These are phyloP conservation scores for Drosophila neoperkinsi DNA, from an alignment of 2,888 invertebrate genomes.

Conservation along the genomic window DNA sequence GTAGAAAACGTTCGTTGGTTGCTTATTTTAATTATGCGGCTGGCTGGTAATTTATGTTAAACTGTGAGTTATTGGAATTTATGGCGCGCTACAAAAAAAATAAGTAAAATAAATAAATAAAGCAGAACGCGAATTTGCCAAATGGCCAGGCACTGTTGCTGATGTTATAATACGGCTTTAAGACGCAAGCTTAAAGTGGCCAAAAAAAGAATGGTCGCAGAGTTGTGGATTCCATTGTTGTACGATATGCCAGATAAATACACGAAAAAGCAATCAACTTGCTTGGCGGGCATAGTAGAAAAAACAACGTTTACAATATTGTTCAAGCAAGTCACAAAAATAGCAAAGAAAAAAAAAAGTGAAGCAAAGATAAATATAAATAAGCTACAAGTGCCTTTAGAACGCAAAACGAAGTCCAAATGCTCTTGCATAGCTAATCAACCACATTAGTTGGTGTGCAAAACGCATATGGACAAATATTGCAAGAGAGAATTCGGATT, in stretches of 20 bases:
- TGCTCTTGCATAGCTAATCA: conserved; percentile 32
- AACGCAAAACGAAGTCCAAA: conserved; percentile 1
- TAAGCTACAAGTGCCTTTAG: conserved; percentile 16
- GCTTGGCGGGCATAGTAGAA: conserved; percentile 37
- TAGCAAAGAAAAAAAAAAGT: conserved; percentile 10
- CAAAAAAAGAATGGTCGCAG: neutral
- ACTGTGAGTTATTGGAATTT: conserved; percentile 75
- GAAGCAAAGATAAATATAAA: conserved; percentile 37
- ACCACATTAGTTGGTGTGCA: neutral
- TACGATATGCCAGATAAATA: conserved; percentile 67
- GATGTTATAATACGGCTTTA: conserved; percentile 39
- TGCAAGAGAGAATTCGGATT: neutral
- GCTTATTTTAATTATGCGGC: conserved; percentile 71
- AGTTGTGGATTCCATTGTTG: conserved; percentile 42
- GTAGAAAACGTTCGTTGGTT: conserved; percentile 24
- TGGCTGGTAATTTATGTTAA: conserved; percentile 73
- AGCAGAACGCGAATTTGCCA: conserved; percentile 35
- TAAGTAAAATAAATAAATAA: conserved; percentile 8
- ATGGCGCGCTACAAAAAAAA: conserved; percentile 58
- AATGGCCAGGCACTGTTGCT: conserved; percentile 26
- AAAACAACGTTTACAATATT: conserved; percentile 60
- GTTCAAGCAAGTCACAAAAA: conserved; percentile 28
- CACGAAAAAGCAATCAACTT: conserved; percentile 74
- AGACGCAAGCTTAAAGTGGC: conserved; percentile 25
- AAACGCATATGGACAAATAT: neutral